Base-by-base conservation (phyloP, 2,888 invertebrate genomes). In the Drosophila mimetica region DNA sequence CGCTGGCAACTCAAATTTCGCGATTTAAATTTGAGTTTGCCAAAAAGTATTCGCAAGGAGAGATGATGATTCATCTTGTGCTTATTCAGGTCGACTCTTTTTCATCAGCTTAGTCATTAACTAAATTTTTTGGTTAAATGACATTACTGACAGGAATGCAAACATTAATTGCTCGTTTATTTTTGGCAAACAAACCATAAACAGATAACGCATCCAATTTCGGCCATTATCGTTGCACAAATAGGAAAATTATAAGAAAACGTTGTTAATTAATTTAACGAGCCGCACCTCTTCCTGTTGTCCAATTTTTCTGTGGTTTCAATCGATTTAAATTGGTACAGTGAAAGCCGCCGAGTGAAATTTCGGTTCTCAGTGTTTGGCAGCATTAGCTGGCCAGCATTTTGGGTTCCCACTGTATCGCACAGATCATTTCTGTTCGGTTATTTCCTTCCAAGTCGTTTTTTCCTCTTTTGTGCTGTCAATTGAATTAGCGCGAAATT, bases 401-500 rank as follows among this genome's bases (percentile, higher is more conserved):
- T 28, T 25, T 9, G 47, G 57, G 48, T 58, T 70, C 58, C 67
- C 71, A 67, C 67, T 58, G 59, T 67, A 70, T 47, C 32, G 37
- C n/a, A 7, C 30, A 60, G 46, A 25, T 69, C 54, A 52, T 36
- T 60, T 60, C 42, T 48, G 32, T 48, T 34, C 25, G 52, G 48
- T 37, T 71, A 41, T 54, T 71, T 61, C 44, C 47, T 52, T 55
- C 42, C 22, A 34, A 47, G 32, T 41, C 30, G 46, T 39, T 52
- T 69, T 67, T 72, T 74, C 42, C 57, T 54, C 73, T 72, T 76
- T 71, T 84, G 55, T 76, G 76, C 64, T 81, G 79, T 86, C 82
- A 82, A 82, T 82, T 87, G 85, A 82, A 82, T 82, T 81, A 87
- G 78, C 82, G 74, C 72, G 50, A 69, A 73, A 61, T 67, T 52